Evolutionary conservation across 2,888 invertebrate species (phyloP).

Genomic region (Conomelus anceps): DNA sequence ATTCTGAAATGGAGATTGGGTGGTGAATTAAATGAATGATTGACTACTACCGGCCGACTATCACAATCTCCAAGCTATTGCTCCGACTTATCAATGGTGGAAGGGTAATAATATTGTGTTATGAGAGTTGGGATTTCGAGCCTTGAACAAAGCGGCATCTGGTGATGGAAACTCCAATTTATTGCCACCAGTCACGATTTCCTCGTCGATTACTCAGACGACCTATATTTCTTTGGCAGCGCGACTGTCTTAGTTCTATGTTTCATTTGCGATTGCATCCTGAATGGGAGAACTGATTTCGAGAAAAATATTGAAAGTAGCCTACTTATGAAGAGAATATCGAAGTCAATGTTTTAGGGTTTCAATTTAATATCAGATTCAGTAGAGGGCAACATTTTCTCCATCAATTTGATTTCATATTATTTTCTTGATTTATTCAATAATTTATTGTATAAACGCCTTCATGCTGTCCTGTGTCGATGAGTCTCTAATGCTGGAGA

Average conservation of each 20-base stretch:
- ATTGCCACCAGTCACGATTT: neutral
- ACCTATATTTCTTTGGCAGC: neutral
- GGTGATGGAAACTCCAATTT: neutral
- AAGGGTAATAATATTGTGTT: neutral
- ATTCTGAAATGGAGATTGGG: neutral
- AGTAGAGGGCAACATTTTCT: too few relatives aligned
- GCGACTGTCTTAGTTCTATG: neutral
- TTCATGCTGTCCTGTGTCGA: too few relatives aligned
- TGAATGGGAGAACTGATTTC: neutral
- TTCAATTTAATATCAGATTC: too few relatives aligned
- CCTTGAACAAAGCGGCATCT: neutral
- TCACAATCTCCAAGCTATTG: neutral
- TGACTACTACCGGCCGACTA: neutral
- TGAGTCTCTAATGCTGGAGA: too few relatives aligned
- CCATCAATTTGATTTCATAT: too few relatives aligned
- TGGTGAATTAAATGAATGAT: neutral
- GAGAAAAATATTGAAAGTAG: too few relatives aligned
- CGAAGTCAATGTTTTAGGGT: too few relatives aligned
- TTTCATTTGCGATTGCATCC: neutral
- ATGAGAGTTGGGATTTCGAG: neutral
- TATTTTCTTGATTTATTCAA: too few relatives aligned
- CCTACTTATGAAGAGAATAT: too few relatives aligned
- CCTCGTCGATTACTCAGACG: neutral
- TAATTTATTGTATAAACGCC: too few relatives aligned
- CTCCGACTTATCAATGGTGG: neutral